These are phyloP conservation scores for Mystacornis crossleyi DNA, from an alignment of 2,113 vertebrate species.

Conservation along the genomic window DNA sequence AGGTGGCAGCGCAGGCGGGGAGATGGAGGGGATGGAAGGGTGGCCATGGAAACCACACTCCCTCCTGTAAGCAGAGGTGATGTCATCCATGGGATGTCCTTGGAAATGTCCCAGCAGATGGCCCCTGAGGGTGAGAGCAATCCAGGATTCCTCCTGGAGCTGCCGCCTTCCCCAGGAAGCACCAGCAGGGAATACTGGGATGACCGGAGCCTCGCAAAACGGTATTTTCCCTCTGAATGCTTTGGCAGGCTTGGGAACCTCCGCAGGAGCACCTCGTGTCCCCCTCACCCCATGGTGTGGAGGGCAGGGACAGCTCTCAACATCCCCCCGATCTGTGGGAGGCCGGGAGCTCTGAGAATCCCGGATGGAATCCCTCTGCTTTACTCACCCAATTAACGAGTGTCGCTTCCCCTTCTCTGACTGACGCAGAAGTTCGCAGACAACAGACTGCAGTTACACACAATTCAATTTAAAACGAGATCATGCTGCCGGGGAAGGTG, in stretches of 20 bases:
- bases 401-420: not conserved
- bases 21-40: not conserved
- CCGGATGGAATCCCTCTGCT: not conserved
- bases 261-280: rapidly evolving
- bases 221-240: rapidly evolving
- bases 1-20: not conserved
- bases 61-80: not conserved
- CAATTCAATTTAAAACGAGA: not conserved
- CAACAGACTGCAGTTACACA: not conserved
- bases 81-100: not conserved
- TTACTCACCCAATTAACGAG: not conserved
- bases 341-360: not conserved
- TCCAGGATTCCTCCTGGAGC: not conserved
- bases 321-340: not conserved
- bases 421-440: not conserved
- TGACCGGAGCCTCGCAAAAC: not conserved
- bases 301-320: not conserved
- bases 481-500: rapidly evolving
- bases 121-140: rapidly evolving
- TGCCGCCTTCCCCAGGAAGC: not conserved
- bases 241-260: not conserved
- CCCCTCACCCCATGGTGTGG: not conserved
- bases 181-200: not conserved
- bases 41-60: not conserved
- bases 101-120: not conserved